Evolutionary conservation across 2,113 vertebrate genomes (phyloP), one percentile per base, ranked within the genome.

Genomic region (Channa argus): DNA sequence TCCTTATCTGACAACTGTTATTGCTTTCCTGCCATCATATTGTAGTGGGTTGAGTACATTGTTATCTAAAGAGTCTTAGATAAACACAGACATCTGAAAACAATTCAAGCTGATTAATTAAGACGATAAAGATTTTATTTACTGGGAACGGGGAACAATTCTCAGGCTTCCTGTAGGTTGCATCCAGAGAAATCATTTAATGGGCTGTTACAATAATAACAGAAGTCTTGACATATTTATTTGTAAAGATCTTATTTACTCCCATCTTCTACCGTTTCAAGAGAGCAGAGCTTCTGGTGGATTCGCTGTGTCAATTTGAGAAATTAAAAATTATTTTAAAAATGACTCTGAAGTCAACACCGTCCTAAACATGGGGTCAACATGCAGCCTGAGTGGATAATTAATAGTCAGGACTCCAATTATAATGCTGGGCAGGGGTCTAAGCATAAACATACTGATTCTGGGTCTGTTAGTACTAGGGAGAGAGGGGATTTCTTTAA

Each of bases 1-100:
- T 87, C 63, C 83, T 83, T 63, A 89, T 88, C 84, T 71, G 69
- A 83, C 76, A 80, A 88, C 84, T 88, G 84, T 81, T 86, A 76
- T 71, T 66, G 74, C 77, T 84, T 88, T 86, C 79, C 86, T 87
- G 80, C 56, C 72, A 82, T 84, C 64, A 1, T 78, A 56, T 70
- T 8, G 59, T 62, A 61, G 47, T 51, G 15, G 62, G 74, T 82
- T 46, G 58, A 62, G 65, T 53, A 14, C 61, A 79, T 78, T 82
- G 83, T 89, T 77, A 69, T 79, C 69, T 75, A 64, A 77, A 62
- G 72, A 82, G 66, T 37, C 61, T 77, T 14, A 46, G 37, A 79
- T 88, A 88, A 87, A 89, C 77, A 82, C 1, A 61, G 69, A 66
- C 55, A 45, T 77, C 51, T 73, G 41, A 67, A 79, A 81, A 83